These are phyloP conservation scores for Drosophila albomicans DNA, from an alignment of 1,140 invertebrate species.

Conservation along the genomic window DNA sequence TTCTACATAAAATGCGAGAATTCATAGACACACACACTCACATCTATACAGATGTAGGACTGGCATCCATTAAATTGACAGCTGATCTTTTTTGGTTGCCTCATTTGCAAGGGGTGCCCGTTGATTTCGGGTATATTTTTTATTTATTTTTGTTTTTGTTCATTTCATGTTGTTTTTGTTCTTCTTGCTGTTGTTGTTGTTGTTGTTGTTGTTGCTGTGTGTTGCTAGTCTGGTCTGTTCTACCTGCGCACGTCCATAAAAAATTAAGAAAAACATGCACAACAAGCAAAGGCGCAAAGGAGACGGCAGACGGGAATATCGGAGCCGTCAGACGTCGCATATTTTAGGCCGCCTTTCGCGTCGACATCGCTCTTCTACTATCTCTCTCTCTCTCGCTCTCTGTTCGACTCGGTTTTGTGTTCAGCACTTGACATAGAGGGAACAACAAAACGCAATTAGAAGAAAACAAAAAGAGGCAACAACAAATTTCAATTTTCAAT, in stretches of 20 bases:
- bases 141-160: slow-evolving; percentile 52
- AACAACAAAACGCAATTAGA: slow-evolving; percentile 75
- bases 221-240: slow-evolving; percentile 36
- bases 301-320: slow-evolving; percentile 19
- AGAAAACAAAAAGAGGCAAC: slow-evolving; percentile 35
- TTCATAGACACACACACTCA: background rate
- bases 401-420: background rate
- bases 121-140: slow-evolving; percentile 21
- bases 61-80: slow-evolving; percentile 72
- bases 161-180: slow-evolving; percentile 38
- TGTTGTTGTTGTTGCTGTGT: slow-evolving; percentile 3
- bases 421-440: slow-evolving; percentile 4
- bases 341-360: slow-evolving; percentile 62
- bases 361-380: slow-evolving; percentile 23
- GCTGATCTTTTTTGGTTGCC: slow-evolving; percentile 72
- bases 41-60: slow-evolving; percentile 8
- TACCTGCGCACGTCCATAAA: slow-evolving; percentile 74
- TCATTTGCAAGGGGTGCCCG: slow-evolving; percentile 58
- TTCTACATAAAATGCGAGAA: slow-evolving; percentile 34
- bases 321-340: slow-evolving; percentile 58
- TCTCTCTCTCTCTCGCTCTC: background rate
- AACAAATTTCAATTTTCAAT: slow-evolving; percentile 58
- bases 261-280: slow-evolving; percentile 76
- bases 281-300: slow-evolving; percentile 44
- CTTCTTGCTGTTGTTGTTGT: slow-evolving; percentile 6